A percentile compares a stretch with the other conserved stretches of the same genome.
Conservation (phyloP, 2,113 vertebrate genomes). For the Sterna hirundo region DNA sequence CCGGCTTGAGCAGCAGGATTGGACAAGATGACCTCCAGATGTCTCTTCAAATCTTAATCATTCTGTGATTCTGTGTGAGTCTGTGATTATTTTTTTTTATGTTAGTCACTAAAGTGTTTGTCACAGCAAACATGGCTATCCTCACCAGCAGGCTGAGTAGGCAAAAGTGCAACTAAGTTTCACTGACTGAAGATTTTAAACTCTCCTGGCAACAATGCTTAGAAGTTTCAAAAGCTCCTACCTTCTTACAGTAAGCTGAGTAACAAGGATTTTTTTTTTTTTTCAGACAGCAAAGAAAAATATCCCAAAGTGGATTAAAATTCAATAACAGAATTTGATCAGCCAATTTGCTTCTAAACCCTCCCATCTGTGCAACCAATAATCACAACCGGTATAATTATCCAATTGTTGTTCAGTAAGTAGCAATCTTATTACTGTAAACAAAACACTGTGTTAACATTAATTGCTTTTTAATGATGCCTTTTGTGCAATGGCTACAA, state of each 20-base stretch:
- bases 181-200: not conserved
- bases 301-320: not conserved
- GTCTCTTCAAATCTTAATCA: not conserved
- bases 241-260: not conserved
- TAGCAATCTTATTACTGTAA: conserved; percentile 38
- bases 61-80: not conserved
- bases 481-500: not conserved
- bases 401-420: conserved; percentile 17
- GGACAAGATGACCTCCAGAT: not conserved
- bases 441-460: conserved; percentile 46
- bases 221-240: not conserved
- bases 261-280: not conserved
- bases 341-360: conserved; percentile 24
- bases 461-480: conserved; percentile 22
- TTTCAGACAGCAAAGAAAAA: not conserved
- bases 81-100: not conserved
- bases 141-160: not conserved
- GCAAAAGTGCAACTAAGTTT: not conserved
- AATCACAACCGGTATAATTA: conserved; percentile 33
- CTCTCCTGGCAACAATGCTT: rapidly evolving
- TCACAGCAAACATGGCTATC: not conserved
- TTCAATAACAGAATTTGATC: conserved; percentile 7
- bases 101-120: not conserved
- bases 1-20: not conserved
- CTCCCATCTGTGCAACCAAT: conserved; percentile 38